Evolutionary conservation across 2,888 invertebrate species (phyloP).

Genomic region (Teinopalpus imperialis): DNA sequence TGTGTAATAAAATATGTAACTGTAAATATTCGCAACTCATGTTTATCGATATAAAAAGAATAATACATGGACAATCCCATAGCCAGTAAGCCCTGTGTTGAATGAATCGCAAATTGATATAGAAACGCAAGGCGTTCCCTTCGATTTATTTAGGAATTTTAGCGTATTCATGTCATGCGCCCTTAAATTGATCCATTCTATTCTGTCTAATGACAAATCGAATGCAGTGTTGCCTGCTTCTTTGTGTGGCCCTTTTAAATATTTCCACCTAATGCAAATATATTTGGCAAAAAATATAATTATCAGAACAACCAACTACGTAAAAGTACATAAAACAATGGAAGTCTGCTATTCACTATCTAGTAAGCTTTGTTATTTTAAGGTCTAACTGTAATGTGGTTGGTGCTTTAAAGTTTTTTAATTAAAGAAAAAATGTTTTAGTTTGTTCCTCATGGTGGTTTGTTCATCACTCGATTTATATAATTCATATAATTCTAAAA

Average conservation of each 20-base stretch:
- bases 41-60: constrained; percentile 30
- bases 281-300: neutral
- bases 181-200: constrained; percentile 44
- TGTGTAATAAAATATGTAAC: too few relatives aligned
- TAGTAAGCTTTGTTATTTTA: too few relatives aligned
- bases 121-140: constrained; percentile 59
- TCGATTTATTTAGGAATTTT: constrained; percentile 70
- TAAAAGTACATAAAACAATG: too few relatives aligned
- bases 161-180: constrained; percentile 59
- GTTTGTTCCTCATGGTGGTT: too few relatives aligned
- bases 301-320: too few relatives aligned
- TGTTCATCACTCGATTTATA: too few relatives aligned
- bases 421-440: too few relatives aligned
- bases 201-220: constrained; percentile 37
- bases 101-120: constrained; percentile 70
- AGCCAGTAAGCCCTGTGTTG: constrained; percentile 52
- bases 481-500: too few relatives aligned
- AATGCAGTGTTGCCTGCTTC: constrained; percentile 34
- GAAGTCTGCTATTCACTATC: too few relatives aligned
- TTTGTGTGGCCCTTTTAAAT: constrained; percentile 21
- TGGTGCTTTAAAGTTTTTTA: too few relatives aligned
- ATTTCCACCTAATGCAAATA: constrained; percentile 2
- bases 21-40: too few relatives aligned
- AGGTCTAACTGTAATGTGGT: too few relatives aligned
- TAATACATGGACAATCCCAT: constrained; percentile 33